Conservation (phyloP, 2,113 vertebrate species). For the Phalacrocorax brasilianus region DNA sequence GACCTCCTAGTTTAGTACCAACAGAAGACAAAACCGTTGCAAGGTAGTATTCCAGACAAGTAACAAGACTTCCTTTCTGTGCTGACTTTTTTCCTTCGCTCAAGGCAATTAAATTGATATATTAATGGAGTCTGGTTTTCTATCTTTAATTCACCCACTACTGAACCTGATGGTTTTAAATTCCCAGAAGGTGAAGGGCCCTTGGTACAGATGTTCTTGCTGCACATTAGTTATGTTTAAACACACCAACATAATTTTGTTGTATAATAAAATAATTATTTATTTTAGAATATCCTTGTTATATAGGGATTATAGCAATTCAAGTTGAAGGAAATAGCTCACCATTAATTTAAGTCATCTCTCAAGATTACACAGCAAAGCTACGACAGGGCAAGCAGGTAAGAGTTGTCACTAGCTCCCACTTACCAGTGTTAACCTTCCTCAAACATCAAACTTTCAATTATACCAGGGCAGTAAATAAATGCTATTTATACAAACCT, state of each 20-base stretch:
- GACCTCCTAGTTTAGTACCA: background rate
- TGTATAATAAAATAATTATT: background rate
- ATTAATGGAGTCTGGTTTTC: background rate
- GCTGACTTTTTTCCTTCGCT: background rate
- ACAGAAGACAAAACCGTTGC: background rate
- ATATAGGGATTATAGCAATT: background rate
- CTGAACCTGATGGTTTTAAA: background rate
- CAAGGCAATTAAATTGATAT: background rate
- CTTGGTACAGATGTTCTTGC: background rate
- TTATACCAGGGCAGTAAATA: background rate
- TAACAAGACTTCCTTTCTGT: background rate
- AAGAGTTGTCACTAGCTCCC: background rate
- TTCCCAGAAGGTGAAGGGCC: background rate
- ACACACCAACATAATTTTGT: background rate
- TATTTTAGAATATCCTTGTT: background rate
- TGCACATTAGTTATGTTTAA: background rate
- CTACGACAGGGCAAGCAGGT: background rate
- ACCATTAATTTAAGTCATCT: background rate
- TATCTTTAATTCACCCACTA: background rate
- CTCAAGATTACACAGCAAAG: background rate
- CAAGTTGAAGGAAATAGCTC: background rate
- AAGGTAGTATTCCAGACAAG: background rate
- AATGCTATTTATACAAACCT: slow-evolving; percentile 28
- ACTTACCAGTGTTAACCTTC: fast-evolving
- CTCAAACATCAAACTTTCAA: background rate